Evolutionary conservation across 2,113 vertebrate species (phyloP).

Genomic region (Leucosticte australis): DNA sequence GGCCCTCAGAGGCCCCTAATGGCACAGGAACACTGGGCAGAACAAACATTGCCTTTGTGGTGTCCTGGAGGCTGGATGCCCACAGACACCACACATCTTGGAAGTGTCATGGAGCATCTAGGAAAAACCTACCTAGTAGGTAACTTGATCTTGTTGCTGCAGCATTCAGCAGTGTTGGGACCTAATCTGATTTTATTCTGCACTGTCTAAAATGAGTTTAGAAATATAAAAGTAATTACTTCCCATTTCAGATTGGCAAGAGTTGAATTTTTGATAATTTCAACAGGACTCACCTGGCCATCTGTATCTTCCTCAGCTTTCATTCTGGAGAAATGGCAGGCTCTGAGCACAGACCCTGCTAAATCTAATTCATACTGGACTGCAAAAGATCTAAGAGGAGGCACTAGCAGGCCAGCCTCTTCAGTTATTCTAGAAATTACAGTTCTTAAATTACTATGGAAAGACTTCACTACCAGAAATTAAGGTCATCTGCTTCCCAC

Average conservation of each 20-base stretch:
- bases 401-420: not conserved
- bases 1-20: not conserved
- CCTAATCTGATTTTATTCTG: not conserved
- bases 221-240: not conserved
- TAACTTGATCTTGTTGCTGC: not conserved
- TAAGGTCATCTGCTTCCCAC: not conserved
- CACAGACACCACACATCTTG: not conserved
- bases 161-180: not conserved
- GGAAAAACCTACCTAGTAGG: not conserved
- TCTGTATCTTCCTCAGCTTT: not conserved
- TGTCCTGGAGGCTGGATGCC: not conserved
- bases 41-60: not conserved
- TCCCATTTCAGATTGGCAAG: not conserved
- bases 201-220: not conserved
- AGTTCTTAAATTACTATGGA: not conserved
- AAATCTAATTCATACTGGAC: not conserved
- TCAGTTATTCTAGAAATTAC: not conserved
- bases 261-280: not conserved
- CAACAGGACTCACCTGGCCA: not conserved
- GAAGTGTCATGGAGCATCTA: not conserved
- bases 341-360: not conserved
- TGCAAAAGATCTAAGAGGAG: not conserved
- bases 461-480: not conserved
- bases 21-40: not conserved
- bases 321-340: not conserved